Evolutionary conservation across 2,888 invertebrate species (phyloP), one percentile per base, ranked within the genome.

Genomic region (Craniophora ligustri): DNA sequence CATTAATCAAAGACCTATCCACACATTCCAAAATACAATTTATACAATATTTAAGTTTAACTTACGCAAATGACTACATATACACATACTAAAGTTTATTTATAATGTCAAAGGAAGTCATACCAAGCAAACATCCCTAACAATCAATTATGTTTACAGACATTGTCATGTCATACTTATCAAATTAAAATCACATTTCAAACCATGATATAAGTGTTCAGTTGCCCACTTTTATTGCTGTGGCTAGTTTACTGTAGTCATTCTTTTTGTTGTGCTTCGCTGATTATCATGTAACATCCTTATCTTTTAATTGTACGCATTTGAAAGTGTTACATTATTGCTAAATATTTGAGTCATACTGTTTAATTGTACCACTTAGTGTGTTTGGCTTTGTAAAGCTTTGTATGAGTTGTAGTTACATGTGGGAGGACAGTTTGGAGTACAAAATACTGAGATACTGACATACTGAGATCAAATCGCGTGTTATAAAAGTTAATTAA

Each of bases 311-410:
- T 76, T 72, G 76, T 71, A 73, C 76, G 74, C 63, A 64, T 74
- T 82, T 73, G 85, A 88, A 88, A 87, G 87, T 88, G 82, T 81
- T 81, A 78, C 73, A 76, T 72, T 77, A 76, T 84, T 82, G 81
- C 83, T 72, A 81, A 85, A 84, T 81, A 65, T 72, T 71, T 61
- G 49, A 71, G 57, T 69, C 61, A 66, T 58, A 71, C 57, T 38
- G 60, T 61, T 57, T 72, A 59, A 64, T 68, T 56, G 60, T 76
- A 68, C 53, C 62, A 62, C 51, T 67, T 60, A 59, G 15, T 49
- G 14, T 61, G 42, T 67, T 55, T 50, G 38, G 31, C 26, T 38
- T 62, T 19, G 26, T 46, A 44, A 45, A 57, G 44, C 46, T 62
- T 42, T 28, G 39, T 42, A 10, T 11, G 11, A 31, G 18, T 35